Conservation (phyloP, 1,140 invertebrate genomes). For the Drosophila bocki region DNA sequence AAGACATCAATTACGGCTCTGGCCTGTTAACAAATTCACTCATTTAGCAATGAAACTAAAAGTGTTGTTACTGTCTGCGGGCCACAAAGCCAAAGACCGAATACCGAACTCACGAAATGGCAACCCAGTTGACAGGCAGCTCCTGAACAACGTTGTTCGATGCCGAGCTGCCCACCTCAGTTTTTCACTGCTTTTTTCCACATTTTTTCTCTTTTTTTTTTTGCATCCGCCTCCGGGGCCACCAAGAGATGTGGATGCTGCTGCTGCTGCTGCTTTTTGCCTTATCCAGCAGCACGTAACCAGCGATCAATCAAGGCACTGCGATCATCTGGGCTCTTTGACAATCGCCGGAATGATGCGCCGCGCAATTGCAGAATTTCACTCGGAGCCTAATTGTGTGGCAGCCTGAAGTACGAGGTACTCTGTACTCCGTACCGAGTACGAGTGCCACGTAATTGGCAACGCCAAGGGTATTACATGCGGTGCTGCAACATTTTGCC, state of each 20-base stretch:
- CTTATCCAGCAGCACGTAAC: constrained; percentile 73
- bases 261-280: constrained; percentile 25
- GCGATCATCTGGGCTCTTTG: constrained; percentile 61
- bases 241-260: constrained; percentile 21
- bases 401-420: constrained; percentile 30
- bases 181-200: constrained; percentile 8
- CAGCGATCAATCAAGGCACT: constrained; percentile 76
- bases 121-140: constrained; percentile 75
- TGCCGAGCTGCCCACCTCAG: constrained; percentile 40
- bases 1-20: constrained; percentile 52
- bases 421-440: constrained; percentile 9
- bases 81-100: constrained; percentile 20
- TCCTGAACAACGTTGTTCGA: constrained; percentile 57
- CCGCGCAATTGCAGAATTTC: constrained; percentile 79
- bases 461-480: constrained; percentile 75
- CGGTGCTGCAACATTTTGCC: constrained; percentile 51
- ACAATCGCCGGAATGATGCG: constrained; percentile 72
- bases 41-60: constrained; percentile 82
- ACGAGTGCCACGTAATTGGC: constrained; percentile 69
- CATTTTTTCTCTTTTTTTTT: constrained; percentile 14
- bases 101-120: constrained; percentile 56
- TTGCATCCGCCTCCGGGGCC: constrained; percentile 69
- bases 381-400: constrained; percentile 72
- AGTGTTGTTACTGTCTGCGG: constrained; percentile 74
- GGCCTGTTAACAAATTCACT: constrained; percentile 77